Base-by-base conservation (phyloP, 2,888 invertebrate species). In the Polyommatus icarus region DNA sequence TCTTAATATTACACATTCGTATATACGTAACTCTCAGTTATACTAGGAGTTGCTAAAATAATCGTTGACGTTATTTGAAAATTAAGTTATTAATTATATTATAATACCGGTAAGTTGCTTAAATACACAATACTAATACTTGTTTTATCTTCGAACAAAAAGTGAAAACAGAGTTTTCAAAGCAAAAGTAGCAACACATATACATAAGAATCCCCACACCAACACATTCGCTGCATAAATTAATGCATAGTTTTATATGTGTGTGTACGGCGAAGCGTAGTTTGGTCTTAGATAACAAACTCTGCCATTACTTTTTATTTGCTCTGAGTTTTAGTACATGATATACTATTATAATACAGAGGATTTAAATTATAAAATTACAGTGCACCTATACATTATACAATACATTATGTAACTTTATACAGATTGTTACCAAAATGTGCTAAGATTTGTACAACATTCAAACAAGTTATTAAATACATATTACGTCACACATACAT, bases 81-180 rank as follows among this genome's bases (percentile, higher is more conserved):
- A 24, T 24, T 24, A 24, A 61, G 59, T 61, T 12, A 61, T 20
- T 20, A 59, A 59, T 8, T 8, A 59, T 59, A 57, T 20, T 24
- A 12, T 61, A 61, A 61, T 61, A 61, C 61, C 61, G 61, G 61
- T 61, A 10, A 61, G 61, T 61, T 61, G 10, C 61, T 24, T 12
- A 61, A 61, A 61, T 61, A 61, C 61, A 61, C 24, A 61, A 61
- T 1, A 20, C 4, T 61, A 61, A 61, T 61, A 61, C 61, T 61
- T 24, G 10, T 61, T 24, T 15, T 18, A 54, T 18, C 12, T 12
- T 18, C 3, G 4, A 54, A 54, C 18, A 18, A 54, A 54, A 18
- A 54, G 54, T 54, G 54, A 54, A 54, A 50, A 50, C 12, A 50
- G 50, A 50, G 15, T 50, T 12, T 50, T 18, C 5, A 18, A 54